These are phyloP conservation scores for Drosophila baimaii DNA, from an alignment of 1,140 invertebrate species.

Conservation along the genomic window DNA sequence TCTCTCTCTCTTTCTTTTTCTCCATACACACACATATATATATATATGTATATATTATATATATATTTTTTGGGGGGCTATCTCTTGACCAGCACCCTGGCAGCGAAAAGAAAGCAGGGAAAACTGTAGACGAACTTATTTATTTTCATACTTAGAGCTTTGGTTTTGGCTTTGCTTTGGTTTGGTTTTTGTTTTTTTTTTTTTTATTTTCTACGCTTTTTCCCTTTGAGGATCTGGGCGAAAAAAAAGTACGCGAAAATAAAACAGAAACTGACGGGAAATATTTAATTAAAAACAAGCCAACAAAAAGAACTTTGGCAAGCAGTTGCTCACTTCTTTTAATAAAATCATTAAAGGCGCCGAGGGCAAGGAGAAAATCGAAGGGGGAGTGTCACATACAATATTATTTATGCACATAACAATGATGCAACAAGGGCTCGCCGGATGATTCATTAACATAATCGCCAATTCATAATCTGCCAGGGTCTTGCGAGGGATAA, in stretches of 20 bases:
- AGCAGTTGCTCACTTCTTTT: conserved; percentile 9
- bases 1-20: no score
- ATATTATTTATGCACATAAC: conserved; percentile 56
- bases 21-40: background rate
- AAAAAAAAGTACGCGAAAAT: conserved; percentile 34
- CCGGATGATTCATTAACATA: conserved; percentile 68
- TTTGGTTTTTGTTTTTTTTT: background rate
- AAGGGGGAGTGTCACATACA: conserved; percentile 18
- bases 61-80: conserved; percentile 17
- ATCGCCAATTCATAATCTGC: conserved; percentile 79
- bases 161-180: conserved; percentile 45
- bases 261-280: conserved; percentile 20
- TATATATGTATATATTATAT: background rate
- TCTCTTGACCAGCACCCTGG: conserved; percentile 59
- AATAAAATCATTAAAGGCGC: conserved; percentile 23
- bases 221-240: conserved; percentile 30
- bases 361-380: background rate
- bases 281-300: conserved; percentile 48
- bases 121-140: conserved; percentile 62
- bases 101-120: conserved; percentile 21
- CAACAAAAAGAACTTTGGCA: background rate
- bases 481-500: conserved; percentile 25
- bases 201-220: background rate
- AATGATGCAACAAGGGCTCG: conserved; percentile 49
- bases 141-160: conserved; percentile 72